phyloP scores from a whole-genome alignment of 1,140 invertebrate genomes.

The Sitodiplosis mosellana region DNA sequence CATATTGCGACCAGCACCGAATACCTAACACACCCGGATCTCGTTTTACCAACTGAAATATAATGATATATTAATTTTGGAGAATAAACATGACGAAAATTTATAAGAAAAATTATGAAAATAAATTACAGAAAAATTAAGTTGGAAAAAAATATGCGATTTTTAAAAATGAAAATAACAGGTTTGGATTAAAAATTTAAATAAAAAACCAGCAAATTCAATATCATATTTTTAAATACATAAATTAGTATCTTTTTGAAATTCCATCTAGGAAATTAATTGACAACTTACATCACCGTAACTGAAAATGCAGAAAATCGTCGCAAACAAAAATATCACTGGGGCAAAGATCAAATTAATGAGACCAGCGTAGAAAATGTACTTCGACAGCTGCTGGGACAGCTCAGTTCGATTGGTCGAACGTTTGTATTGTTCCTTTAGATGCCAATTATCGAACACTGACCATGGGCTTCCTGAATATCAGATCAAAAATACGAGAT shows the following conservation, averaged over 20 bases:
- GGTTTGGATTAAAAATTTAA: no score
- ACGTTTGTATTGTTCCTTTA: conserved; percentile 83
- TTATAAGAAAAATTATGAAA: conserved; percentile 3
- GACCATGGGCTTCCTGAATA: conserved; percentile 62
- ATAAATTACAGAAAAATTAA: conserved; percentile 3
- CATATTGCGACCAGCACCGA: conserved; percentile 81
- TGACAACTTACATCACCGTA: conserved; percentile 60
- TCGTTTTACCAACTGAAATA: conserved; percentile 57
- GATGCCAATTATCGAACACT: conserved; percentile 91
- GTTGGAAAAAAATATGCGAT: no score
- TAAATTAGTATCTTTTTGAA: no score
- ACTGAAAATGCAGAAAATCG: conserved; percentile 85
- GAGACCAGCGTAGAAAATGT: conserved; percentile 62
- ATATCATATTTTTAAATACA: no score
- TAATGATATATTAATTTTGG: conserved; percentile 1
- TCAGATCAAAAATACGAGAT: no score
- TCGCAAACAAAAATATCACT: conserved; percentile 84
- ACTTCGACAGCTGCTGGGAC: conserved; percentile 52
- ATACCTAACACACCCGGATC: conserved; percentile 78
- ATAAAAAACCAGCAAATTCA: no score
- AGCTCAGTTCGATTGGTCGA: conserved; percentile 59
- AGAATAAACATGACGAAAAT: neutral
- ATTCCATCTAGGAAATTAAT: no score
- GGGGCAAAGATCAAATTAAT: conserved; percentile 73
- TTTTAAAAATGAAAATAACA: neutral